phyloP scores from a whole-genome alignment of 2,797 vertebrate species.

The Telmatherina bonti region DNA sequence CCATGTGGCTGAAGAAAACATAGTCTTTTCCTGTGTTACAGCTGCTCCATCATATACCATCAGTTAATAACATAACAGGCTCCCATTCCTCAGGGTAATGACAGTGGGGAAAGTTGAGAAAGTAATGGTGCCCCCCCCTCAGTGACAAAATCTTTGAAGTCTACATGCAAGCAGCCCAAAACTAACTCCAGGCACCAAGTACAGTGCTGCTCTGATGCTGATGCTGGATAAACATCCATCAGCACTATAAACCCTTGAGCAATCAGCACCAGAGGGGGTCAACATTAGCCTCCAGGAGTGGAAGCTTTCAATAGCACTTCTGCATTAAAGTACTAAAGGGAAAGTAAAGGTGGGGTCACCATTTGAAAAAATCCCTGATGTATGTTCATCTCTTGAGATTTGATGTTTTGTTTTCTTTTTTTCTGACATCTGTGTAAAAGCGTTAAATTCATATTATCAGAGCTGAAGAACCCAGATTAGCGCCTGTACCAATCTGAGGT shows the following conservation, averaged over 20 bases:
- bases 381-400: too few species aligned
- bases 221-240: constrained; percentile 34
- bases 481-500: not conserved
- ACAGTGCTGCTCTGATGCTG: constrained; percentile 23
- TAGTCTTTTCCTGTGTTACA: not conserved
- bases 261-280: constrained; percentile 3
- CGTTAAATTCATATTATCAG: too few species aligned
- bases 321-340: too few species aligned
- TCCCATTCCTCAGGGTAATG: constrained; percentile 23
- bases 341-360: too few species aligned
- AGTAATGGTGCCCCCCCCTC: constrained; percentile 26
- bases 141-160: constrained; percentile 68
- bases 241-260: constrained; percentile 22
- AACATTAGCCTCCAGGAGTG: not conserved
- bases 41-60: not conserved
- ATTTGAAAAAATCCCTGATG: not conserved
- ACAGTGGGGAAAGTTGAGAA: constrained; percentile 19
- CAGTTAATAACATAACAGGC: too few species aligned
- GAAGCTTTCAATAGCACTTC: constrained; percentile 5
- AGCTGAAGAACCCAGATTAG: too few species aligned
- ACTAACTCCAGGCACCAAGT: constrained; percentile 26
- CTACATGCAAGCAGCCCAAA: constrained; percentile 2
- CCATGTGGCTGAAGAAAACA: too few species aligned
- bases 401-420: too few species aligned
- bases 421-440: not conserved